phyloP scores from a whole-genome alignment of 1,140 invertebrate genomes.

The Dufourea novaeangliae region DNA sequence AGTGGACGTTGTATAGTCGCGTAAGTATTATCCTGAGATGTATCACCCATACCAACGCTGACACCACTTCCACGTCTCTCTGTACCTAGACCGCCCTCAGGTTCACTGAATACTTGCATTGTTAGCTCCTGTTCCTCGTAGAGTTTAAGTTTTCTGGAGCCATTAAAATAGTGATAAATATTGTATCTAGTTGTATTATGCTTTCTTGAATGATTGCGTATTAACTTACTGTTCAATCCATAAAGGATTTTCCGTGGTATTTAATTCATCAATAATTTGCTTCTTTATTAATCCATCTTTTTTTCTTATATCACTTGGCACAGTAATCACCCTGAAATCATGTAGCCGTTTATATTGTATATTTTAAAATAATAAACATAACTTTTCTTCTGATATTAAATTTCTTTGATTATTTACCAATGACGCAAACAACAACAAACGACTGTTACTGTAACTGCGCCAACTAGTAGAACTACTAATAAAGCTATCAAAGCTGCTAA shows the following conservation, averaged over 20 bases:
- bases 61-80: slow-evolving; percentile 82
- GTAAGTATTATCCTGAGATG: slow-evolving; percentile 90
- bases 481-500: slow-evolving; percentile 92
- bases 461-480: slow-evolving; percentile 92
- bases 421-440: slow-evolving; percentile 94
- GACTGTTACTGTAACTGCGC: slow-evolving; percentile 92
- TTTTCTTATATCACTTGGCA: slow-evolving; percentile 86
- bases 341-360: neutral
- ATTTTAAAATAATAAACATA: slow-evolving; percentile 5
- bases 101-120: slow-evolving; percentile 94
- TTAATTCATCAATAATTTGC: slow-evolving; percentile 91
- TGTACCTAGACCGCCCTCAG: slow-evolving; percentile 83
- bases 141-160: slow-evolving; percentile 89
- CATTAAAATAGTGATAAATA: slow-evolving; percentile 7
- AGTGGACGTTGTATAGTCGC: slow-evolving; percentile 91
- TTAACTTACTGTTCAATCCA: slow-evolving; percentile 93
- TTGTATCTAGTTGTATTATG: neutral
- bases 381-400: too few species aligned
- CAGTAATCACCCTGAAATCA: slow-evolving; percentile 83
- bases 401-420: slow-evolving; percentile 83
- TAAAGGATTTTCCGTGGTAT: slow-evolving; percentile 94
- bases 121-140: slow-evolving; percentile 96
- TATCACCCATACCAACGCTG: slow-evolving; percentile 78
- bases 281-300: slow-evolving; percentile 92
- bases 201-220: neutral